Base-by-base conservation (phyloP, 2,888 invertebrate genomes). In the Lasioglossum lativentre region DNA sequence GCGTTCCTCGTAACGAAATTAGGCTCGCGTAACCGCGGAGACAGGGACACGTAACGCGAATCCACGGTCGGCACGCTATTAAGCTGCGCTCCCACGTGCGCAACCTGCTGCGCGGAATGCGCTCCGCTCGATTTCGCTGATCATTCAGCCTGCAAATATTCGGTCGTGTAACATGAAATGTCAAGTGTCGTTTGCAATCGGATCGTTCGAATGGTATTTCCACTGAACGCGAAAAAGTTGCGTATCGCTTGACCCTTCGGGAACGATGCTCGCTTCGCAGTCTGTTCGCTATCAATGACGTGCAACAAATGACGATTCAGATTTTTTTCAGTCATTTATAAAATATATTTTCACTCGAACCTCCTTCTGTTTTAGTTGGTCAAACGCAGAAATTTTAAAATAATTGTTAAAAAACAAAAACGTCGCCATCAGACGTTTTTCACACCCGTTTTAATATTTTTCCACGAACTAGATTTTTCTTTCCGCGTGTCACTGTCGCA, bases 1-100 rank as follows among this genome's bases (percentile, higher is more conserved):
- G 71, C 71, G 71, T 71, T 71, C 27, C 27, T 27, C 71, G 71
- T 42, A 71, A 71, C 71, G 71, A 71, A 71, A 71, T 71, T 71
- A 71, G 45, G 72, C 30, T 19, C 72, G 72, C n/a, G 47, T 47
- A 30, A 72, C 30, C 47, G 47, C 45, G 47, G 23, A 47, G 45
- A 72, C 45, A 27, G 72, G 23, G 23, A 72, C 72, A 34, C 47
- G 71, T 42, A 71, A 71, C 45, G 40, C 70, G 71, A 71, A 71
- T 71, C 45, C 72, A 72, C 72, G 30, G 42, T 45, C 71, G 27
- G 70, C 27, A 71, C 23, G 4, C 70, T 71, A 71, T 71, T 42
- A 42, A n/a, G 14, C 40, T 27, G 12, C 42, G 70, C 42, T 71
- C 34, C 42, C 70, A 42, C 70, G 70, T n/a, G 70, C 40, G n/a